Percentiles rank a stretch among this genome's conserved stretches.
Conservation (phyloP, 2,888 invertebrate genomes). For the Tenthredo scrophulariae region DNA sequence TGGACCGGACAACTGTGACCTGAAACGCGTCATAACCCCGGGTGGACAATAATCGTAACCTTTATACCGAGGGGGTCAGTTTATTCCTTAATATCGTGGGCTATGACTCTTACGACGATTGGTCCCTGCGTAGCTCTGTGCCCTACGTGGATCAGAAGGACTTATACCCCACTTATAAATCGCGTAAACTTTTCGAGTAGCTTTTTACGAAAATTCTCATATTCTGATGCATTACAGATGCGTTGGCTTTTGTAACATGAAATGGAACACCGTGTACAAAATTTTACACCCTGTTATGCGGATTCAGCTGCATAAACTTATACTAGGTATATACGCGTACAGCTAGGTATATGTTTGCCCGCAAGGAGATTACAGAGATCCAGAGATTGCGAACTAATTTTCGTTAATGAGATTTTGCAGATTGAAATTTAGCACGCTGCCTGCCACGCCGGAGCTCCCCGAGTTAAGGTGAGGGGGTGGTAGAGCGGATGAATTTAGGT, state of each 20-base stretch:
- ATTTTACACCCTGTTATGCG: not conserved
- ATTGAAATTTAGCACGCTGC: constrained; percentile 67
- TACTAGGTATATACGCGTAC: not conserved
- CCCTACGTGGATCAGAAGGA: not conserved
- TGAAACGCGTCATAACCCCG: constrained; percentile 51
- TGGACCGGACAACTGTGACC: constrained; percentile 46
- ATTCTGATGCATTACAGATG: not conserved
- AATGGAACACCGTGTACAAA: not conserved
- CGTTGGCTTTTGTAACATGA: not conserved
- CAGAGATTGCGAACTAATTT: constrained; percentile 69
- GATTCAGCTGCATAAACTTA: constrained; percentile 34
- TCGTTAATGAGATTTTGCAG: constrained; percentile 69
- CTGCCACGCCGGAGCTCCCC: constrained; percentile 9
- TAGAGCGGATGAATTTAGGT: constrained; percentile 45
- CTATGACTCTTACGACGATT: constrained; percentile 53
- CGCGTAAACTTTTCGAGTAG: not conserved
- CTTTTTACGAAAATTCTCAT: not conserved
- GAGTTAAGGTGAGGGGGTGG: constrained; percentile 33
- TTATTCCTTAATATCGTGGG: constrained; percentile 53
- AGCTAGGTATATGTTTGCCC: constrained; percentile 46
- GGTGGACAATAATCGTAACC: constrained; percentile 52
- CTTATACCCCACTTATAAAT: not conserved
- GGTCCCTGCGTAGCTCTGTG: constrained; percentile 5
- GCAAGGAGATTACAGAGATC: constrained; percentile 56
- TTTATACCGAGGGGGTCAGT: constrained; percentile 50